Percentiles rank a stretch among this genome's conserved stretches.
phyloP scores from a whole-genome alignment of 2,797 vertebrate species.

The Rallus crepitans region DNA sequence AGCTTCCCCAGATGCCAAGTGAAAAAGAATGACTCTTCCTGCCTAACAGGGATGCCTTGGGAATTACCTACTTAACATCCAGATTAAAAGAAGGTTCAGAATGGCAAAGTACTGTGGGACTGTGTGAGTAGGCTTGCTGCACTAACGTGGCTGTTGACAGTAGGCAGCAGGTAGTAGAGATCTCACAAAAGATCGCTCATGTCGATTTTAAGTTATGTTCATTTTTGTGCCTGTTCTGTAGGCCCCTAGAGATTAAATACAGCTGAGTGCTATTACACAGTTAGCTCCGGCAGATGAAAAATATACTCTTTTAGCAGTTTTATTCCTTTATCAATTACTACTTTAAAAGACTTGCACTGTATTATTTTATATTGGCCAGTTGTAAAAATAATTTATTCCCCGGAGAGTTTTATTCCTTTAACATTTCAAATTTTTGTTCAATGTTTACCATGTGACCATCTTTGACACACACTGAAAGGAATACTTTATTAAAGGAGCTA shows the following conservation, averaged over 20 bases:
- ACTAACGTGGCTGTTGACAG: background rate
- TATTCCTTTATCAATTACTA: constrained; percentile 69
- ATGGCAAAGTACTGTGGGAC: background rate
- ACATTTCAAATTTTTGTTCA: constrained; percentile 50
- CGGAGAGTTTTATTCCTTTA: constrained; percentile 61
- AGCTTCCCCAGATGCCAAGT: background rate
- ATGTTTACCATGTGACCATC: constrained; percentile 49
- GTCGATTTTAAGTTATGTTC: constrained; percentile 25
- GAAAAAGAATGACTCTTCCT: too few relatives aligned
- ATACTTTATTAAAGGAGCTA: constrained; percentile 13
- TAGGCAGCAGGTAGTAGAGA: constrained; percentile 30
- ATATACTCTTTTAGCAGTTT: constrained; percentile 65
- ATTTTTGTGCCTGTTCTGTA: constrained; percentile 1
- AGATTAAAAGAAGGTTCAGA: background rate
- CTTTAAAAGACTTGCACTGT: constrained; percentile 53
- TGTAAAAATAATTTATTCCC: constrained; percentile 68
- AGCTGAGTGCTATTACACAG: constrained; percentile 37
- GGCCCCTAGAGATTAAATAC: constrained; percentile 57
- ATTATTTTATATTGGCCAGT: constrained; percentile 71
- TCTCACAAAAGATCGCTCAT: constrained; percentile 38
- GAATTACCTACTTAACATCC: constrained; percentile 13
- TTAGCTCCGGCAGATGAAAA: constrained; percentile 60
- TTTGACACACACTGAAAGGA: constrained; percentile 28
- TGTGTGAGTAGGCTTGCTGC: background rate
- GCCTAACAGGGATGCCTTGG: background rate